A percentile compares a stretch with the other conserved stretches of the same genome.
phyloP scores from a whole-genome alignment of 2,888 invertebrate species.

The Dasypolia templi region DNA sequence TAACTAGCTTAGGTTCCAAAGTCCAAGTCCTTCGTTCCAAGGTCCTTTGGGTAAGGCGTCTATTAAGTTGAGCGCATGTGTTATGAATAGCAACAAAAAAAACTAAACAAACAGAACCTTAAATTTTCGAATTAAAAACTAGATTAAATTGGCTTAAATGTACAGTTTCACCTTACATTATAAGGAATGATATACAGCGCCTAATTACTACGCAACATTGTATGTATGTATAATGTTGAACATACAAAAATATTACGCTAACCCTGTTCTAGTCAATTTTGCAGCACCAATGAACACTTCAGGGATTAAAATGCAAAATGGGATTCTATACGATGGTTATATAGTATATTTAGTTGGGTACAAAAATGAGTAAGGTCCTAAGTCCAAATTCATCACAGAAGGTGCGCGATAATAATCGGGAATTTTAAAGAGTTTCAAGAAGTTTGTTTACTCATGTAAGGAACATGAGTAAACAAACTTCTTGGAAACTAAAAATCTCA shows the following conservation, averaged over 20 bases:
- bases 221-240: slow-evolving; percentile 72
- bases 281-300: slow-evolving; percentile 87
- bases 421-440: slow-evolving; percentile 51
- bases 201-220: slow-evolving; percentile 73
- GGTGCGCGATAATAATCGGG: slow-evolving; percentile 45
- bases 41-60: neutral
- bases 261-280: slow-evolving; percentile 84
- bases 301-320: slow-evolving; percentile 73
- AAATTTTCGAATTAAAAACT: slow-evolving; percentile 76
- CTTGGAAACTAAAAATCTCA: slow-evolving; percentile 54
- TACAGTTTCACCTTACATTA: slow-evolving; percentile 79
- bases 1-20: neutral
- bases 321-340: slow-evolving; percentile 26
- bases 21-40: no score
- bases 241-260: slow-evolving; percentile 79
- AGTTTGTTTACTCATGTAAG: slow-evolving; percentile 36
- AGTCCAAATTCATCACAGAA: slow-evolving; percentile 66
- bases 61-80: slow-evolving; percentile 27
- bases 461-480: no score
- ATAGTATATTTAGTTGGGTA: slow-evolving; percentile 45
- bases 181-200: slow-evolving; percentile 82
- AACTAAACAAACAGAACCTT: slow-evolving; percentile 71
- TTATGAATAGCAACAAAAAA: slow-evolving; percentile 47
- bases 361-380: slow-evolving; percentile 57
- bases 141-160: slow-evolving; percentile 80